Evolutionary conservation across 2,113 vertebrate genomes (phyloP), one percentile per base, ranked within the genome.

Genomic region (Barbus barbus): DNA sequence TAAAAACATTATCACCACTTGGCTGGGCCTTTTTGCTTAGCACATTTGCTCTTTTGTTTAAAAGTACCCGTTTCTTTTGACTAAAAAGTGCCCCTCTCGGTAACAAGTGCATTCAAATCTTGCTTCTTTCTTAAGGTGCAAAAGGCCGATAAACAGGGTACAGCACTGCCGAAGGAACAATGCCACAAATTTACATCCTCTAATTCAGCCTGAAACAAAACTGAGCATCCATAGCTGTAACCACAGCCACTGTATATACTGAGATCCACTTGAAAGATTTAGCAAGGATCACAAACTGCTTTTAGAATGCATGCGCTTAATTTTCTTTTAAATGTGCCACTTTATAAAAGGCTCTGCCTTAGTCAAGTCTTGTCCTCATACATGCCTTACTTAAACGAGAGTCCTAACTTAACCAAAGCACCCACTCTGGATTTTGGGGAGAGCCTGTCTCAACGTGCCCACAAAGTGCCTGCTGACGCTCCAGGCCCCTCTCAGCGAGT

Each of bases 11-110:
- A 75, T 91, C 76, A 84, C 83, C 79, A 81, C 83, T 81, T 53
- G 85, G 74, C 86, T 90, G 81, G 84, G 65, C 87, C 51, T 51
- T 65, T 83, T 80, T 56, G 53, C 20, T 1, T 83, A 90, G 91
- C 91, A 92, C 88, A 86, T 89, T 90, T 89, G 84, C 88, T 89
- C 9, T 87, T 90, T 92, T 92, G 89, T 91, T 91, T 91, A 41
- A 88, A 91, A 93, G 94, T 94, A 95, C 94, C 94, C 93, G 93
- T 95, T 94, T 95, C 31, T 89, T 85, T 90, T 91, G 90, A 92
- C 91, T 89, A 81, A 85, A 93, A 94, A 94, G 93, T 92, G 92
- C 91, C 92, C 89, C 89, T 91, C 89, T 93, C 89, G 88, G 88
- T 92, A 93, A 93, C 92, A 95, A 95, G 94, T 95, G 94, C 93